Evolutionary conservation across 2,888 invertebrate species (phyloP).

Genomic region (Allophyes oxyacanthae): DNA sequence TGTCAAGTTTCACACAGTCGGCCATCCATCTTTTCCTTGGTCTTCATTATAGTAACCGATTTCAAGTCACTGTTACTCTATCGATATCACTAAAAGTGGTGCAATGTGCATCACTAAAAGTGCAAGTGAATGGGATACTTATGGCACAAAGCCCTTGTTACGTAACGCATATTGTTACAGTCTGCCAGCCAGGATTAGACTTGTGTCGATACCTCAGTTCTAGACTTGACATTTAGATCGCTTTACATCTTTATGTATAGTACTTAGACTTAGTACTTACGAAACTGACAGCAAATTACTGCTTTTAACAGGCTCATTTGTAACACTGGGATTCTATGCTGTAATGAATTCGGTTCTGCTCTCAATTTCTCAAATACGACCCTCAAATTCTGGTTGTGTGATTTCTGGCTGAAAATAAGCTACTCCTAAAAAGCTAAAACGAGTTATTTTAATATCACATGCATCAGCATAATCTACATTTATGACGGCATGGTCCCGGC

Average conservation of each 20-base stretch:
- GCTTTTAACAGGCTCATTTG: slow-evolving; percentile 24
- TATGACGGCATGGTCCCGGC: too few species aligned
- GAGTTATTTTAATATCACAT: too few species aligned
- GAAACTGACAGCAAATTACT: slow-evolving; percentile 43
- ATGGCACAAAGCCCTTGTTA: slow-evolving; percentile 80
- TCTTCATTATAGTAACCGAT: too few species aligned
- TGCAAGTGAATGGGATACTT: slow-evolving; percentile 74
- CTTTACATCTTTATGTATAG: slow-evolving; percentile 43
- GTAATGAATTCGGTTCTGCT: neutral
- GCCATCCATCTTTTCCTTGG: too few species aligned
- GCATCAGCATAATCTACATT: too few species aligned
- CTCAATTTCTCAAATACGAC: neutral
- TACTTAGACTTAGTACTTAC: slow-evolving; percentile 25
- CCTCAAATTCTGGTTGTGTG: too few species aligned
- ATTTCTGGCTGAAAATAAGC: too few species aligned
- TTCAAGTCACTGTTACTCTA: neutral
- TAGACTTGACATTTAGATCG: slow-evolving; percentile 57
- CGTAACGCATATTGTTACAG: slow-evolving; percentile 79
- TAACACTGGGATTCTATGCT: slow-evolving; percentile 12
- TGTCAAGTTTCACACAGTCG: too few species aligned
- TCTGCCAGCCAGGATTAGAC: slow-evolving; percentile 63
- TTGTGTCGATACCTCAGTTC: slow-evolving; percentile 61
- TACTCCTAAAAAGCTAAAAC: too few species aligned
- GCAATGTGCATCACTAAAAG: slow-evolving; percentile 69
- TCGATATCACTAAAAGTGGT: slow-evolving; percentile 5